Evolutionary conservation across 2,888 invertebrate genomes (phyloP), one percentile per base, ranked within the genome.

Genomic region (Luffia ferchaultella): DNA sequence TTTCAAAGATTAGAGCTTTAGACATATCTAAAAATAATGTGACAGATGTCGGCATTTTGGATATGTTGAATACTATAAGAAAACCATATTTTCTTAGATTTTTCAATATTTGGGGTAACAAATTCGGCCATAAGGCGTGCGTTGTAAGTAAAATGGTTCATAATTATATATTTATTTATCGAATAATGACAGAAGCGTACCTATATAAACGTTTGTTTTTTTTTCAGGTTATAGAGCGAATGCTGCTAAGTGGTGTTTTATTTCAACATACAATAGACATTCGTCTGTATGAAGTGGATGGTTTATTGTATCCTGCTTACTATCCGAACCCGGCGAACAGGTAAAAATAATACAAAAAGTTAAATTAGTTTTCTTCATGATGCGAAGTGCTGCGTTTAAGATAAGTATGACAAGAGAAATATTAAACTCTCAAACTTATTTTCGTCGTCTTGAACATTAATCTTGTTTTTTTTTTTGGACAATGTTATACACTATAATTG

Each of bases 11-110:
- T 7, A 65, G 85, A 44, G 77, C 85, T 0, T 63, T 90, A 18
- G 88, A 90, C 55, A 68, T 90, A 2, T 76, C 85, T 0, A 59
- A 83, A 44, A 90, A 90, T 57, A 76, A 74, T 60, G 73, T 90
- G 45, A 76, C 70, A 1, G 86, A 88, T 53, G 54, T 53, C 19
- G 88, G 88, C 12, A 60, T 88, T 20, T 57, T 85, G 1, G 79
- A 85, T 53, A 58, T 90, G 45, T 66, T 89, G 44, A 79, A 87
- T 54, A 77, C 85, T 0, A 56, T 88, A 1, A 88, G 87, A 58
- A 89, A 89, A 59, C 74, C 76, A 7, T 68, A 59, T 45, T 71
- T 60, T 56, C 52, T 80, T 42, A 61, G 76, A 30, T 78, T 77
- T 57, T 61, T 83, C 2, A 79, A 79, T 40, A 69, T 83, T 16